Evolutionary conservation across 2,113 vertebrate species (phyloP).

Genomic region (Chloropsis hardwickii): DNA sequence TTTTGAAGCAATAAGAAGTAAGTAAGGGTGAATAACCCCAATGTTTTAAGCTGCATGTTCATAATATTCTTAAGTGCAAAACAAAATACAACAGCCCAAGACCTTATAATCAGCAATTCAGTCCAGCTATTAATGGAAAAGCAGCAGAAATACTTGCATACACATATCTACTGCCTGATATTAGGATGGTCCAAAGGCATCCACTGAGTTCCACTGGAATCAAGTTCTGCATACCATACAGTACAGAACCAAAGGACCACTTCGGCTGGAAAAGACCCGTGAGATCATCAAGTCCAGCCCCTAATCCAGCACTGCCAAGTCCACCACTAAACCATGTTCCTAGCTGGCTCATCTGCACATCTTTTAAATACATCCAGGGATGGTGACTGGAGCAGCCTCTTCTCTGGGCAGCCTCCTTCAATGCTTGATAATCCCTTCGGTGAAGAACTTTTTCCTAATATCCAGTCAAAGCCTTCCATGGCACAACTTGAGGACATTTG

Average conservation of each 20-base stretch:
- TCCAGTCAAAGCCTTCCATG: not conserved
- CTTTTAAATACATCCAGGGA: not conserved
- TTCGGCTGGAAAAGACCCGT: not conserved
- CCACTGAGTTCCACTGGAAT: not conserved
- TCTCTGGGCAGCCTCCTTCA: not conserved
- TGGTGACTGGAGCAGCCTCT: not conserved
- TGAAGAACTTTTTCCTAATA: not conserved
- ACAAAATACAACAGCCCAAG: not conserved
- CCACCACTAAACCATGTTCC: not conserved
- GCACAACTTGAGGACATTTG: not conserved
- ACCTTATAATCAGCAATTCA: not conserved
- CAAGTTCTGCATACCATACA: not conserved
- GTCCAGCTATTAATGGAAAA: not conserved
- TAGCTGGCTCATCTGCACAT: fast-evolving
- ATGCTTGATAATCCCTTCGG: fast-evolving
- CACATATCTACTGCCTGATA: fast-evolving
- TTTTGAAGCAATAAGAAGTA: not conserved
- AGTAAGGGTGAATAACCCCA: not conserved
- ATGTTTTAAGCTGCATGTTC: not conserved
- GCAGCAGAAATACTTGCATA: not conserved
- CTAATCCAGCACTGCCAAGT: not conserved
- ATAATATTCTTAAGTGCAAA: not conserved
- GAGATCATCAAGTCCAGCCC: not conserved
- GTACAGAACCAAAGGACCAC: not conserved
- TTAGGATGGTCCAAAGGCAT: not conserved